Conservation (phyloP, 2,113 vertebrate genomes). For the Ctenodactylus gundi region DNA sequence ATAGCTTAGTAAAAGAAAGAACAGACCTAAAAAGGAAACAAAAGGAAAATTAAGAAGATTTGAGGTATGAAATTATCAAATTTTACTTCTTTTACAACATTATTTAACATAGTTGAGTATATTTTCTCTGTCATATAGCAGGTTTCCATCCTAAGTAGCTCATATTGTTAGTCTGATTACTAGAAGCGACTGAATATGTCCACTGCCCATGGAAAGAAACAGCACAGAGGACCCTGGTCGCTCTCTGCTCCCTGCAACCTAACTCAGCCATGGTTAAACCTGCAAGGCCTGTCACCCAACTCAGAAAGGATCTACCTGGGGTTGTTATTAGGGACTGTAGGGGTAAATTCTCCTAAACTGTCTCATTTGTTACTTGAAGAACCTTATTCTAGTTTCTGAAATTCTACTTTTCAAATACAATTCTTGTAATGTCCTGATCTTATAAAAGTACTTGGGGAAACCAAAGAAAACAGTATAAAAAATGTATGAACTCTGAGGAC, state of each 20-base stretch:
- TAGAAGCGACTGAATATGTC: not conserved
- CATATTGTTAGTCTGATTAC: not conserved
- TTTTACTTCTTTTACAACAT: conserved; percentile 5
- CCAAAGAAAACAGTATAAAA: not conserved
- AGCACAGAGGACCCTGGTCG: not conserved
- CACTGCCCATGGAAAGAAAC: not conserved
- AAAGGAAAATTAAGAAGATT: conserved; percentile 20
- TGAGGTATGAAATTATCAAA: not conserved
- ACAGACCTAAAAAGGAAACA: conserved; percentile 17
- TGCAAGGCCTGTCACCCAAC: not conserved
- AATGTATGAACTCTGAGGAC: not conserved
- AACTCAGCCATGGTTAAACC: not conserved
- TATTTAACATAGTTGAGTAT: not conserved
- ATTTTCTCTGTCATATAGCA: not conserved
- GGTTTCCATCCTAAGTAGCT: not conserved
- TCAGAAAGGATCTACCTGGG: not conserved
- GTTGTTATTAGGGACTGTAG: not conserved
- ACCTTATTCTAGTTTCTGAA: not conserved
- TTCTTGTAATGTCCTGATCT: not conserved
- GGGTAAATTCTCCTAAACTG: conserved; percentile 17
- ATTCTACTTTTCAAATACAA: conserved; percentile 35
- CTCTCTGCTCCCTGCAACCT: not conserved
- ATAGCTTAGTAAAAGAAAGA: conserved; percentile 6
- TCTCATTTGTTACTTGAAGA: not conserved
- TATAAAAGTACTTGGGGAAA: conserved; percentile 17